Percentiles rank a stretch among this genome's conserved stretches.
Conservation (phyloP, 1,140 invertebrate species). For the Neodiprion virginianus region DNA sequence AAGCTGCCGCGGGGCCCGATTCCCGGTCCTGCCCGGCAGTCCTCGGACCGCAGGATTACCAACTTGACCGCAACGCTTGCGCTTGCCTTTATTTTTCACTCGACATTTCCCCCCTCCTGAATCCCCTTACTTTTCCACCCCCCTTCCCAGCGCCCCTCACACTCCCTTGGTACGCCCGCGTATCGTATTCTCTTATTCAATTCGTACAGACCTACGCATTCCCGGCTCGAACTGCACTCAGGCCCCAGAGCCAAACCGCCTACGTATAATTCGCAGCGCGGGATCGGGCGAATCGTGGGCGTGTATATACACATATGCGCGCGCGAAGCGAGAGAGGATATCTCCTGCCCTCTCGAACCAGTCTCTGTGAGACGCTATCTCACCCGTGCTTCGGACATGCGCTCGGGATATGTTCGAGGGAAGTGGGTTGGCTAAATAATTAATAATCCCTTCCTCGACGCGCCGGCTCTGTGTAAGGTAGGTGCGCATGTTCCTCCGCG, state of each 20-base stretch:
- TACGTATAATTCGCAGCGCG: not conserved
- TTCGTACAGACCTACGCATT: not conserved
- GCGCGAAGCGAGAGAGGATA: no score
- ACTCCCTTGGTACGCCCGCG: not conserved
- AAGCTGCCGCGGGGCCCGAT: conserved; percentile 49
- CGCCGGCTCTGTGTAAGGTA: no score
- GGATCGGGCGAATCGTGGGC: no score
- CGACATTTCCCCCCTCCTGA: not conserved
- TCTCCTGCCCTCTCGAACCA: no score
- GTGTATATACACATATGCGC: no score
- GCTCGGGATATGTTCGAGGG: not conserved
- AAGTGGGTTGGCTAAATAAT: conserved; percentile 5
- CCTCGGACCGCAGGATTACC: not conserved
- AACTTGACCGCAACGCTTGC: not conserved
- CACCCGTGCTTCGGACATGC: no score
- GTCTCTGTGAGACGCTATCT: no score
- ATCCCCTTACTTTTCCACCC: not conserved
- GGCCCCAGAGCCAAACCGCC: not conserved
- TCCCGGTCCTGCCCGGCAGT: not conserved
- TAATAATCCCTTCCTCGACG: not conserved
- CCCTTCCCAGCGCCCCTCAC: not conserved
- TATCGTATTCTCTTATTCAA: conserved; percentile 7
- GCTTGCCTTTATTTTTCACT: conserved; percentile 3
- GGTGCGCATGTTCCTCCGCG: no score
- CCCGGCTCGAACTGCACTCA: not conserved